A percentile compares a stretch with the other conserved stretches of the same genome.
Conservation (phyloP, 2,888 invertebrate species). For the Caenorhabditis virilis region DNA sequence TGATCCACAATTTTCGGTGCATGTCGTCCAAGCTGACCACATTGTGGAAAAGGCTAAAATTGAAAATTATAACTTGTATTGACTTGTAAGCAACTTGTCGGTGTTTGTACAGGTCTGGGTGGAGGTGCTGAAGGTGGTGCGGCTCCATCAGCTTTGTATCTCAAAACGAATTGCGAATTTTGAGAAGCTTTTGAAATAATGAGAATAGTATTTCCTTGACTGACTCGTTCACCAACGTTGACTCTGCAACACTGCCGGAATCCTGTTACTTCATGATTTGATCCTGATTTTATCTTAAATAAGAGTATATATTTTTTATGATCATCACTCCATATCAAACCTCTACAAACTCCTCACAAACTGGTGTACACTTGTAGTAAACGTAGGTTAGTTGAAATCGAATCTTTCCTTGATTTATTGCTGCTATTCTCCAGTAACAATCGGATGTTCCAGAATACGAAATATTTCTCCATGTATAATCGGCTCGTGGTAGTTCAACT, state of each 20-base stretch:
- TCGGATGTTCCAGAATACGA: constrained; percentile 45
- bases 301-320: not conserved
- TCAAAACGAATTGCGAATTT: constrained; percentile 38
- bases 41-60: constrained; percentile 20
- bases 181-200: constrained; percentile 42
- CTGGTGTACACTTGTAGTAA: constrained; percentile 40
- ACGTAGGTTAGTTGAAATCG: constrained; percentile 37
- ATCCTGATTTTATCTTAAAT: constrained; percentile 40
- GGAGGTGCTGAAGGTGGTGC: too few relatives aligned
- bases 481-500: constrained; percentile 33
- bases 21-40: constrained; percentile 55
- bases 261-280: constrained; percentile 41
- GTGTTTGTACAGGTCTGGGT: not conserved
- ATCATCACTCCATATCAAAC: not conserved
- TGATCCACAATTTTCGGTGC: constrained; percentile 54
- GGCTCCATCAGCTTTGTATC: constrained; percentile 32
- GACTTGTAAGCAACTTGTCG: constrained; percentile 6
- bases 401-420: constrained; percentile 26
- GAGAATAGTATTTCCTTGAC: constrained; percentile 35
- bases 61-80: too few relatives aligned
- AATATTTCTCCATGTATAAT: constrained; percentile 40
- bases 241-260: constrained; percentile 43
- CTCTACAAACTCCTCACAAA: constrained; percentile 50
- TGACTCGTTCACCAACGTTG: constrained; percentile 30
- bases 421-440: constrained; percentile 50